Evolutionary conservation across 2,888 invertebrate species (phyloP).

Genomic region (Lithodes maja): DNA sequence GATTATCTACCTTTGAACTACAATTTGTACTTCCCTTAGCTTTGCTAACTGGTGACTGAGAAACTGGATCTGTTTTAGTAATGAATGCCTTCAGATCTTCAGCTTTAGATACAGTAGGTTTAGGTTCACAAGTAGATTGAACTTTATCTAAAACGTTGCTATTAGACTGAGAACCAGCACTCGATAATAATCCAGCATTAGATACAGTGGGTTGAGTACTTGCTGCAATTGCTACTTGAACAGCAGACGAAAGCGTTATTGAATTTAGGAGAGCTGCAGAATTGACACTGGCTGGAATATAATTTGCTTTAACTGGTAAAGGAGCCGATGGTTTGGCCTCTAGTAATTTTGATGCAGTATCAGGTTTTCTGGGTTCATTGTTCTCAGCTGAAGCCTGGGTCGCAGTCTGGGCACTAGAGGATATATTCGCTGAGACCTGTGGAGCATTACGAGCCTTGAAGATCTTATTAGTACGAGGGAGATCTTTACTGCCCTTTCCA

Average conservation of each 20-base stretch:
- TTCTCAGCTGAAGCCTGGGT: background rate
- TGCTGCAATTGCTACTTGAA: slow-evolving; percentile 4
- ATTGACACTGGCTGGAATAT: background rate
- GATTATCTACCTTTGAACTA: slow-evolving; percentile 55
- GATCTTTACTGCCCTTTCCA: slow-evolving; percentile 41
- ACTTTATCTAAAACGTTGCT: background rate
- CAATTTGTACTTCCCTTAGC: slow-evolving; percentile 60
- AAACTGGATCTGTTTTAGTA: slow-evolving; percentile 24
- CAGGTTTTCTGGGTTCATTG: slow-evolving; percentile 21
- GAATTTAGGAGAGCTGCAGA: slow-evolving; percentile 16
- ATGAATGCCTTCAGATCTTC: slow-evolving; percentile 20
- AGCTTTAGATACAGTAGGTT: slow-evolving; percentile 13
- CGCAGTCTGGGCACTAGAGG: slow-evolving; percentile 5
- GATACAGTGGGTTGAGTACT: background rate
- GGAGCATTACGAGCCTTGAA: slow-evolving; percentile 68
- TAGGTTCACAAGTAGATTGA: background rate
- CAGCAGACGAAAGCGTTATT: slow-evolving; percentile 42
- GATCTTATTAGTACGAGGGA: slow-evolving; percentile 66
- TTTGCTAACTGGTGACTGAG: slow-evolving; percentile 6
- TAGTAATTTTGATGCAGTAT: slow-evolving; percentile 18
- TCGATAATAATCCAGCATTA: background rate
- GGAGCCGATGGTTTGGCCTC: slow-evolving; percentile 48
- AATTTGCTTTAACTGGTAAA: slow-evolving; percentile 30
- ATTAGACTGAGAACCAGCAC: background rate
- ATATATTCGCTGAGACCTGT: slow-evolving; percentile 23